These are phyloP conservation scores for Montipora foliosa DNA, from an alignment of 64 coral and sea anemone species.

Conservation along the genomic window DNA sequence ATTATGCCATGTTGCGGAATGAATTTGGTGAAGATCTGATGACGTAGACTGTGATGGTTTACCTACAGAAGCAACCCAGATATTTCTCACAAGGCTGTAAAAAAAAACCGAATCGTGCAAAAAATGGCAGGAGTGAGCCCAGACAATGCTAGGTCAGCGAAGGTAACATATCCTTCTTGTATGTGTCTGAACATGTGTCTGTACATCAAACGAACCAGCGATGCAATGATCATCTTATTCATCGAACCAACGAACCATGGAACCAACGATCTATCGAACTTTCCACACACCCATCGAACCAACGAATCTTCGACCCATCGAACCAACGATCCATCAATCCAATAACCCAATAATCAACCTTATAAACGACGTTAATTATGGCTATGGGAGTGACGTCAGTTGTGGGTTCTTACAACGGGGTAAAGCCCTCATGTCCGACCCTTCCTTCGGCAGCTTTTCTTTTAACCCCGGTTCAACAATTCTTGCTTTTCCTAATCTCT, in stretches of 20 bases:
- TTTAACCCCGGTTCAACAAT: not conserved
- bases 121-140: too few species aligned
- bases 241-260: not conserved
- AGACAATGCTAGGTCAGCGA: too few species aligned
- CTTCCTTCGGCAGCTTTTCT: not conserved
- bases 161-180: not conserved
- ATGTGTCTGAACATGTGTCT: not conserved
- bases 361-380: not conserved
- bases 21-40: too few species aligned
- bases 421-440: not conserved
- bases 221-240: not conserved
- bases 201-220: constrained; percentile 9
- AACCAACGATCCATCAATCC: not conserved
- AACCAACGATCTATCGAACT: not conserved
- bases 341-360: not conserved
- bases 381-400: not conserved
- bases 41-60: too few species aligned
- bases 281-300: not conserved
- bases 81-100: too few species aligned
- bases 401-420: not conserved
- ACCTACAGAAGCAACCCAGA: too few species aligned
- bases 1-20: too few species aligned
- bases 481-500: not conserved
- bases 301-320: not conserved
- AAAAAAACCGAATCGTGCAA: too few species aligned